Evolutionary conservation across 2,888 invertebrate species (phyloP).

Genomic region (Ceramica pisi): DNA sequence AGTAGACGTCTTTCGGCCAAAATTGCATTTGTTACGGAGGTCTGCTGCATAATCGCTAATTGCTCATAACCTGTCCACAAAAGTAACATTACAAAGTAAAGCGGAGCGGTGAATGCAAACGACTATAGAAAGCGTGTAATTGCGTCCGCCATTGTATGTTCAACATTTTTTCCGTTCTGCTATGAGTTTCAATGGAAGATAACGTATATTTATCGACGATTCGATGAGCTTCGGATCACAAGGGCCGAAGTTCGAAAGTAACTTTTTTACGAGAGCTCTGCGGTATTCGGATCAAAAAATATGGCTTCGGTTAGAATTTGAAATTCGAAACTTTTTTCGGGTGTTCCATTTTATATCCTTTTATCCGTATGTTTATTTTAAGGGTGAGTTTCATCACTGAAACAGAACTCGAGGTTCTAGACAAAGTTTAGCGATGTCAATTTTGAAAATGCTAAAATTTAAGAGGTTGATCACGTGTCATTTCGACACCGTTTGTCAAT

Average conservation of each 20-base stretch:
- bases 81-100: conserved; percentile 73
- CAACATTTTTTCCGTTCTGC: conserved; percentile 61
- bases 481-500: too few relatives aligned
- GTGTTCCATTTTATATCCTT: neutral
- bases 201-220: conserved; percentile 56
- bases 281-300: conserved; percentile 32
- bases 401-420: too few relatives aligned
- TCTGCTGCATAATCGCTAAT: conserved; percentile 7
- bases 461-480: too few relatives aligned
- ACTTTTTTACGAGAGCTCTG: conserved; percentile 47
- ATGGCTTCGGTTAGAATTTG: conserved; percentile 47
- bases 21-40: neutral
- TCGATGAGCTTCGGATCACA: conserved; percentile 54
- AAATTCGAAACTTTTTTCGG: conserved; percentile 42
- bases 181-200: conserved; percentile 54
- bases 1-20: neutral
- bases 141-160: conserved; percentile 74
- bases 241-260: conserved; percentile 27
- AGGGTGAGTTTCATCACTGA: neutral
- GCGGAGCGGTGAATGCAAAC: conserved; percentile 75
- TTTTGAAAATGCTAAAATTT: too few relatives aligned
- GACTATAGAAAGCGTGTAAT: conserved; percentile 76
- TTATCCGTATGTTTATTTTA: conserved; percentile 5
- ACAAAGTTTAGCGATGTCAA: too few relatives aligned
- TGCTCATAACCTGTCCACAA: conserved; percentile 36